These are phyloP conservation scores for Azorinus chamasolen DNA, from an alignment of 2,888 invertebrate species.

Conservation along the genomic window DNA sequence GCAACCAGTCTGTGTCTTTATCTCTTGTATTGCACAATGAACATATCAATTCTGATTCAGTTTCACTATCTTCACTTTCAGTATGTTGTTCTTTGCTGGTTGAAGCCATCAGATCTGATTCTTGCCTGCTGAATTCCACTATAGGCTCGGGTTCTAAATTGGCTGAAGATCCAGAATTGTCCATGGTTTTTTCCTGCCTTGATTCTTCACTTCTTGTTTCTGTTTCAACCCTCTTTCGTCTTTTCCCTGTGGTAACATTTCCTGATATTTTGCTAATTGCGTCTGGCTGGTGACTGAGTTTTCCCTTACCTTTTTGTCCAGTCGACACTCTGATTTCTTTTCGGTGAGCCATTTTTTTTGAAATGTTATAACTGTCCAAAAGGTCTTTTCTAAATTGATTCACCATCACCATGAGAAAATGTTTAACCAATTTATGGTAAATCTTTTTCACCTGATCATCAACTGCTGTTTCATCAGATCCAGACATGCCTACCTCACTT, in stretches of 20 bases:
- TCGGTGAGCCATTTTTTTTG: constrained; percentile 20
- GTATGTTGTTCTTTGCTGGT: neutral
- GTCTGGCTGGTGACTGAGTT: too few relatives aligned
- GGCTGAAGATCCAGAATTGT: neutral
- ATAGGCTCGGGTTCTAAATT: neutral
- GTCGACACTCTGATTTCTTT: constrained; percentile 3
- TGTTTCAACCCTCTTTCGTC: too few relatives aligned
- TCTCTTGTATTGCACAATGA: constrained; percentile 26
- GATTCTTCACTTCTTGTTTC: neutral
- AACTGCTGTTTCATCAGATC: too few relatives aligned
- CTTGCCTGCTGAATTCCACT: neutral
- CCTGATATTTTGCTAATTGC: too few relatives aligned
- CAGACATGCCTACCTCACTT: neutral
- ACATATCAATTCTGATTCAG: constrained; percentile 11
- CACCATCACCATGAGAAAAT: constrained; percentile 3
- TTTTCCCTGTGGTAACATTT: too few relatives aligned
- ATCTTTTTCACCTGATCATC: neutral
- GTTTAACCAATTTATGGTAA: constrained; percentile 8
- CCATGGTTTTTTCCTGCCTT: neutral
- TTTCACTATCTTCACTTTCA: neutral
- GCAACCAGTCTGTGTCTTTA: constrained; percentile 29
- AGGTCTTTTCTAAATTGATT: constrained; percentile 20
- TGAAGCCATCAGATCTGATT: neutral
- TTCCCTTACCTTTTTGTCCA: too few relatives aligned
- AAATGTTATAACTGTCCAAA: constrained; percentile 1